Evolutionary conservation across 2,888 invertebrate species (phyloP).

Genomic region (Malthinus seriepunctatus): DNA sequence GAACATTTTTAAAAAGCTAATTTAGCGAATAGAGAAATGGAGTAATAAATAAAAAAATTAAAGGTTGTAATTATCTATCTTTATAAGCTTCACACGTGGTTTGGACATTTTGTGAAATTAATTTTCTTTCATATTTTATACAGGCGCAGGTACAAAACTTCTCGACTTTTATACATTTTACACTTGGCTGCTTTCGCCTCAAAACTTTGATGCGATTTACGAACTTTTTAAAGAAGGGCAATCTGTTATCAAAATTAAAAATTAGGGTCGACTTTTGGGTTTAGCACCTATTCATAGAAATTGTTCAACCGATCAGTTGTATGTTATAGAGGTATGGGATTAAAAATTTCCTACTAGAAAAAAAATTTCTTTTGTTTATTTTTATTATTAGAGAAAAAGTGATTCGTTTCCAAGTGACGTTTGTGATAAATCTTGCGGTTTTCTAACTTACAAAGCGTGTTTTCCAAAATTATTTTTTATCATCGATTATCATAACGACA

Average conservation of each 20-base stretch:
- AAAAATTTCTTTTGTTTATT: no score
- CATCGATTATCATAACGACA: no score
- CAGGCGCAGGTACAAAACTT: slow-evolving; percentile 37
- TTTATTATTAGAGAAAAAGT: no score
- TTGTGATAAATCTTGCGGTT: no score
- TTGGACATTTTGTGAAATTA: slow-evolving; percentile 37
- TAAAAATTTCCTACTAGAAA: no score
- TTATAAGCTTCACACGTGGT: slow-evolving; percentile 33
- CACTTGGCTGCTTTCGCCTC: slow-evolving; percentile 30
- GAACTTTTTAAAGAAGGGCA: slow-evolving; percentile 31
- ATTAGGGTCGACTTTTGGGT: slow-evolving; percentile 29
- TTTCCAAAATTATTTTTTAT: no score
- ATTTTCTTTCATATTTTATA: slow-evolving; percentile 40
- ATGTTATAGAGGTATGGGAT: slow-evolving; percentile 23
- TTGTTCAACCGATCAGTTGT: slow-evolving; percentile 29
- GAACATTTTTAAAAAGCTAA: no score
- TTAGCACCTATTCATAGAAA: slow-evolving; percentile 27
- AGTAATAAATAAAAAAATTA: background rate
- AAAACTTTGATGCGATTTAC: slow-evolving; percentile 32
- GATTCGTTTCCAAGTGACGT: no score
- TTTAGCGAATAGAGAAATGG: no score
- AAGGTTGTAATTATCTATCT: slow-evolving; percentile 11
- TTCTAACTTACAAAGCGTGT: no score
- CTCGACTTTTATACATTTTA: slow-evolving; percentile 33
- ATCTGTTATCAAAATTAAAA: slow-evolving; percentile 35